Evolutionary conservation across 1,140 invertebrate genomes (phyloP).

Genomic region (Pseudomyrmex concolor): DNA sequence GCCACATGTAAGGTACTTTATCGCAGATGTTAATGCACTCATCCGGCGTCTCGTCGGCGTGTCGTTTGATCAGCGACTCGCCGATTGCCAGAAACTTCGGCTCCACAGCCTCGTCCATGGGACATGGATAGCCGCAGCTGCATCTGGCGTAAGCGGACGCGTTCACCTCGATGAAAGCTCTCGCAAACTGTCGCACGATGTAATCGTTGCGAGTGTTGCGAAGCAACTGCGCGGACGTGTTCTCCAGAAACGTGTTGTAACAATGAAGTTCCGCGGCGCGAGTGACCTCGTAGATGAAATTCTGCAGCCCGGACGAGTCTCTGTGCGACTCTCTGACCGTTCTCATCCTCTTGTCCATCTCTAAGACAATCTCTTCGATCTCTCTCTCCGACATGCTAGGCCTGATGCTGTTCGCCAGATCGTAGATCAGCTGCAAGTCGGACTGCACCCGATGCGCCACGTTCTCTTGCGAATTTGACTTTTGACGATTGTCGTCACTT

Average conservation of each 20-base stretch:
- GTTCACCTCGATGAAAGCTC: constrained; percentile 79
- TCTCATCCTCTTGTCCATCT: constrained; percentile 71
- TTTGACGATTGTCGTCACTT: constrained; percentile 16
- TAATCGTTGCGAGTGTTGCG: constrained; percentile 58
- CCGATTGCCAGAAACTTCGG: constrained; percentile 79
- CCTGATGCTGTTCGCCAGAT: constrained; percentile 73
- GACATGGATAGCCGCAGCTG: constrained; percentile 75
- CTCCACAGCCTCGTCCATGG: constrained; percentile 63
- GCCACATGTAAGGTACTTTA: constrained; percentile 87
- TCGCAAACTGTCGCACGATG: constrained; percentile 71
- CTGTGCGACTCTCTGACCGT: constrained; percentile 74
- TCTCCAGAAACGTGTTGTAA: constrained; percentile 77
- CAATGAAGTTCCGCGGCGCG: constrained; percentile 78
- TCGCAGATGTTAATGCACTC: constrained; percentile 83
- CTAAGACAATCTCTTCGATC: constrained; percentile 73
- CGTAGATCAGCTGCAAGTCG: constrained; percentile 74
- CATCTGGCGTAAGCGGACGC: constrained; percentile 68
- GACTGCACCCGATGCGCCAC: constrained; percentile 72
- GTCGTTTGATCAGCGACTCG: constrained; percentile 73
- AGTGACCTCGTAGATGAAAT: constrained; percentile 77
- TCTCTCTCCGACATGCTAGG: constrained; percentile 65
- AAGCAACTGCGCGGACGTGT: constrained; percentile 71
- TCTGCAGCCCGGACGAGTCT: constrained; percentile 70
- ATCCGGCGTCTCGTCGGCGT: constrained; percentile 60
- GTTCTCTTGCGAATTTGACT: constrained; percentile 33